Base-by-base conservation (phyloP, 2,113 vertebrate genomes). In the Hoplias malabaricus region DNA sequence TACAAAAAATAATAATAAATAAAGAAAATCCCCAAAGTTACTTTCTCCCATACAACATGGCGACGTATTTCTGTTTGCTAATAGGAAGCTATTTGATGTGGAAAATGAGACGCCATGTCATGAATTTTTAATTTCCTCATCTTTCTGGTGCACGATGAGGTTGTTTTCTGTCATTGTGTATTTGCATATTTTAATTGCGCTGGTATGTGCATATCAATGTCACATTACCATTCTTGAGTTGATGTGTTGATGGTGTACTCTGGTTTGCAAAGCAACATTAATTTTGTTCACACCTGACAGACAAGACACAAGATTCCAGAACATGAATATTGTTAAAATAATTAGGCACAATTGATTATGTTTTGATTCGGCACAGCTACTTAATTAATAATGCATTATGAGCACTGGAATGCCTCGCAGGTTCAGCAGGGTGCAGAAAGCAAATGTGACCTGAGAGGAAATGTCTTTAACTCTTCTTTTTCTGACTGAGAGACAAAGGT, bases 131-230 rank as follows among this genome's bases (percentile, higher is more conserved):
- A 76, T 56, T 65, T 38, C 23, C 46, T 63, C 66, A 53, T 69
- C 25, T 76, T 53, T 56, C 13, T 68, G 46, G 42, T 6, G n/a
- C 59, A 36, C 59, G 31, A 66, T 13, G 25, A 71, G 43, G 7
- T 19, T 29, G 61, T 65, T 73, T 53, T 57, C 70, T 59, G 36
- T 61, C 77, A 66, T 33, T 36, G 38, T 34, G 21, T 46, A 77
- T 77, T 77, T 59, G 69, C 73, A 59, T 81, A 70, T 81, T 76
- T 76, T 72, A 72, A 76, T 76, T 53, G 38, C 23, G 11, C 46
- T 73, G 36, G 61, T 72, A 65, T 66, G 42, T 34, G 48, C 67
- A 81, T 57, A 48, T 81, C 43, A 76, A 38, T 72, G 46, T 56
- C 48, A 23, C 68, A 76, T 53, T 71, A 48, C 61, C 8, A 23